Evolutionary conservation across 2,888 invertebrate species (phyloP).

Genomic region (Leptinotarsa haldemani): DNA sequence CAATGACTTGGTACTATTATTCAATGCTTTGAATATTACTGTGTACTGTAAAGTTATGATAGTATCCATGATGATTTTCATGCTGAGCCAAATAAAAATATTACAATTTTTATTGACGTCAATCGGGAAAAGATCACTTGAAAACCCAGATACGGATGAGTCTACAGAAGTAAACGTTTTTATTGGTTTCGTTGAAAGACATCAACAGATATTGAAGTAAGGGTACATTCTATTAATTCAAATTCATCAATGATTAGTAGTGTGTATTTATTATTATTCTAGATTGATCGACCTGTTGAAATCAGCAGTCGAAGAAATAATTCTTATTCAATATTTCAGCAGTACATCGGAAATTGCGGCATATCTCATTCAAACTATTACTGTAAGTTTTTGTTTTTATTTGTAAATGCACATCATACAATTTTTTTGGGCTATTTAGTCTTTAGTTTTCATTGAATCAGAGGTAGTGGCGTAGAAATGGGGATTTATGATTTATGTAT

Average conservation of each 20-base stretch:
- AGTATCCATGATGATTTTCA: slow-evolving; percentile 13
- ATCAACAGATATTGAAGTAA: not conserved
- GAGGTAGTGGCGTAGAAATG: too few relatives aligned
- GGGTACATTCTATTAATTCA: not conserved
- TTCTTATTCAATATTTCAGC: slow-evolving; percentile 1
- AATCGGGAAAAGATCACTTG: not conserved
- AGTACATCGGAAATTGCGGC: not conserved
- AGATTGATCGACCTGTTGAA: not conserved
- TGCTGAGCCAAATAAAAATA: slow-evolving; percentile 7
- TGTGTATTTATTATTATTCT: not conserved
- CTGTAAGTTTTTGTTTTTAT: not conserved
- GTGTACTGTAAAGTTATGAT: slow-evolving; percentile 10
- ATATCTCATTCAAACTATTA: not conserved
- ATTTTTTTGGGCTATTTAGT: too few relatives aligned
- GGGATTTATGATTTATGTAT: too few relatives aligned
- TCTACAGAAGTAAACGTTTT: not conserved
- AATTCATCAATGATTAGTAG: too few relatives aligned
- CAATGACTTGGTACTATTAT: not conserved
- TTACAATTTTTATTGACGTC: not conserved
- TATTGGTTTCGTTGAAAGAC: not conserved
- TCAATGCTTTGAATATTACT: slow-evolving; percentile 11
- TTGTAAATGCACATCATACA: too few relatives aligned
- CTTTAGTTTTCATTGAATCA: too few relatives aligned
- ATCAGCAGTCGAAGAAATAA: slow-evolving; percentile 1
- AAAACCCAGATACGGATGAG: not conserved